phyloP scores from a whole-genome alignment of 2,113 vertebrate species.

The Elachura formosa region DNA sequence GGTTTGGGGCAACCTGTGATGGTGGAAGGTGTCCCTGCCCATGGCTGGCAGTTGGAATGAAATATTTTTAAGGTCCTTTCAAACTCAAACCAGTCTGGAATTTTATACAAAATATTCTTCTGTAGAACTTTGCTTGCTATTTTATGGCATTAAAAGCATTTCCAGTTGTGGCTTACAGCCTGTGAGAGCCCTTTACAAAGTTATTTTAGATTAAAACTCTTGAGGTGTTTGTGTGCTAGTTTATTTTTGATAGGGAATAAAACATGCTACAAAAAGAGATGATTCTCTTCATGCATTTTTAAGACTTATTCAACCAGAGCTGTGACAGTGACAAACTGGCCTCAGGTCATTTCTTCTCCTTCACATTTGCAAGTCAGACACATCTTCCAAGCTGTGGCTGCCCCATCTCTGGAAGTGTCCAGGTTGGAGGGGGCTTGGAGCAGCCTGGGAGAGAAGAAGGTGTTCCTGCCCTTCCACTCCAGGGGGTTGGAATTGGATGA shows the following conservation, averaged over 20 bases:
- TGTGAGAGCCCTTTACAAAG: neutral
- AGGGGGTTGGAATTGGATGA: neutral
- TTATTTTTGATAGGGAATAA: neutral
- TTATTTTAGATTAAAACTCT: neutral
- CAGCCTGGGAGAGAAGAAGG: neutral
- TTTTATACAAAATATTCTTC: neutral
- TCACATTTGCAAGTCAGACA: neutral
- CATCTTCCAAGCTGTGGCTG: neutral
- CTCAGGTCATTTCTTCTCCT: neutral
- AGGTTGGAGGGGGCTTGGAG: neutral
- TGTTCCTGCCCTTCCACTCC: neutral
- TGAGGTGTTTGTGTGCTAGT: neutral
- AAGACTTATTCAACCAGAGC: neutral
- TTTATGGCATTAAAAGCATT: neutral
- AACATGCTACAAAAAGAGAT: neutral
- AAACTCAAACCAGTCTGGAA: neutral
- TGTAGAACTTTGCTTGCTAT: neutral
- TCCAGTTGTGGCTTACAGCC: neutral
- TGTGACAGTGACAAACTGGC: neutral
- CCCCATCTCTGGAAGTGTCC: neutral
- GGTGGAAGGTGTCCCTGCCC: neutral
- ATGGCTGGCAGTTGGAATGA: fast-evolving
- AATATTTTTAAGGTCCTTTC: neutral
- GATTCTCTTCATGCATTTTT: neutral
- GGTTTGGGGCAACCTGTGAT: fast-evolving